A percentile compares a stretch with the other conserved stretches of the same genome.
Conservation (phyloP, 2,113 vertebrate genomes). For the Tetrao urogallus region DNA sequence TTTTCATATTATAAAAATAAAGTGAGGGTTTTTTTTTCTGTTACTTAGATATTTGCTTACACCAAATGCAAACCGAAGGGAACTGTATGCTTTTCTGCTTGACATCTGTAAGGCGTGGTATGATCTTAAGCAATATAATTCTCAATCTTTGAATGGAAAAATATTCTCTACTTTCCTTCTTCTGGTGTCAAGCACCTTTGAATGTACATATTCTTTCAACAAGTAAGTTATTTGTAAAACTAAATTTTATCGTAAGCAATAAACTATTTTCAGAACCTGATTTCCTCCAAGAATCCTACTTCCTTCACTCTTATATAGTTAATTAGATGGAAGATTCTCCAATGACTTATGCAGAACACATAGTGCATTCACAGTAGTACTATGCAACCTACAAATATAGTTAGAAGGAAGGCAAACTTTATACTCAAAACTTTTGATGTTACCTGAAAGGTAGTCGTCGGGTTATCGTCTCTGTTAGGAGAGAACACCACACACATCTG, state of each 20-base stretch:
- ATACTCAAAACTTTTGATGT: not conserved
- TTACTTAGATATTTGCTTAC: not conserved
- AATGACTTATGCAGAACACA: not conserved
- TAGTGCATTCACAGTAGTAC: not conserved
- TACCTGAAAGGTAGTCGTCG: not conserved
- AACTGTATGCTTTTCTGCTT: not conserved
- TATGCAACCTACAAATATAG: not conserved
- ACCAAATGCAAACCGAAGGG: not conserved
- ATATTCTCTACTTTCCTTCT: rapidly evolving
- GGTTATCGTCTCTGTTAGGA: not conserved
- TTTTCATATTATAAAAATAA: not conserved
- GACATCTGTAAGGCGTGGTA: not conserved
- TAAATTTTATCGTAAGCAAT: not conserved
- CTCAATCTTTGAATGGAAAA: not conserved
- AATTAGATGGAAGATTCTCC: not conserved
- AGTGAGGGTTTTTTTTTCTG: not conserved
- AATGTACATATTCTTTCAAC: not conserved
- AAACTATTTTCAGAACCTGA: not conserved
- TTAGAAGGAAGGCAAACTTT: not conserved
- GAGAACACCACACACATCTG: not conserved
- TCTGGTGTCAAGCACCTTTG: not conserved
- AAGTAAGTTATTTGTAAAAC: not conserved
- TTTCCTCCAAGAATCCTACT: not conserved
- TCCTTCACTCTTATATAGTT: not conserved
- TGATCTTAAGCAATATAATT: not conserved